Evolutionary conservation across 2,797 vertebrate genomes (phyloP), one percentile per base, ranked within the genome.

Genomic region (Peromyscus melanophrys): DNA sequence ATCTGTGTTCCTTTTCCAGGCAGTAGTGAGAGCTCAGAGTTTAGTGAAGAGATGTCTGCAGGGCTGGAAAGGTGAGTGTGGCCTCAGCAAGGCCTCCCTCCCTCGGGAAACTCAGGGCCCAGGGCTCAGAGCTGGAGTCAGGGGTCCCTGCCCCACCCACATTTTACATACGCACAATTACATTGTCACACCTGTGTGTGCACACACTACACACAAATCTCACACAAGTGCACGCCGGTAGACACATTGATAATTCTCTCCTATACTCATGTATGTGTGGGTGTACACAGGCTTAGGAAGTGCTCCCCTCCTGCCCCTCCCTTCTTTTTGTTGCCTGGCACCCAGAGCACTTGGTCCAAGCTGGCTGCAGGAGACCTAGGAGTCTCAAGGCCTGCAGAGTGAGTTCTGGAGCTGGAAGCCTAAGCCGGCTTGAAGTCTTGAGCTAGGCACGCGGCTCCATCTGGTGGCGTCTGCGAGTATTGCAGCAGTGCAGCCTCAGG

Each of bases 21-120:
- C 94, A 99, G 99, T 99, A 99, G 99, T 98, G 99, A 99, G 98
- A 99, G 99, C 98, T 99, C 99, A 82, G 99, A 99, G 98, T 99
- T 99, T 98, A 99, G 99, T 98, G 99, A 99, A 98, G 99, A 99
- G 78, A 98, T 99, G 92, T 99, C 99, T 0, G 99, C 99, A 96
- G 99, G 99, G 90, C 99, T 99, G 98, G 99, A 99, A 98, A 99
- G 99, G 99, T 99, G 97, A 99, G 99, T 99, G 96, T 95, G 85
- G 85, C 71, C 97, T 96, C 92, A 85, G 81, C 80, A 83, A 76
- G 96, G 95, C 94, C 98, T 96, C 90, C 25, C 93, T 98, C 96
- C 94, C 57, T 11, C 29, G 80, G 93, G 95, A 29, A 63, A 9
- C 93, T 46, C 40, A 65, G 94, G 85, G 75, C 67, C 96, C 11